Evolutionary conservation across 2,113 vertebrate species (phyloP).

Genomic region (Scatophagus argus): DNA sequence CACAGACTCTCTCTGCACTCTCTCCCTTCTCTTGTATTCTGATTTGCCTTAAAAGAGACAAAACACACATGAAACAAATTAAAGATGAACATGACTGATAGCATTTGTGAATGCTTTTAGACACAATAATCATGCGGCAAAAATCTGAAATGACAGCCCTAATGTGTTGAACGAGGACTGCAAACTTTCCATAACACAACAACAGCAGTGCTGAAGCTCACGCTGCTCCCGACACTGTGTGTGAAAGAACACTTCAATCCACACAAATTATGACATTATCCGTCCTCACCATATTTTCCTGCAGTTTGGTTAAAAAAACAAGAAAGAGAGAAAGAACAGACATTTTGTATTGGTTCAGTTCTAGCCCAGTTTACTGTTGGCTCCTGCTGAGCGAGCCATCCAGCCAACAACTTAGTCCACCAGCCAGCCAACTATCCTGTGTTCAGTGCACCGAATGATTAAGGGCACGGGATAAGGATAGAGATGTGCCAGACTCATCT

Average conservation of each 20-base stretch:
- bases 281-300: neutral
- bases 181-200: neutral
- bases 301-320: neutral
- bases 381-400: neutral
- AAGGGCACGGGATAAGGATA: constrained; percentile 50
- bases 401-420: constrained; percentile 23
- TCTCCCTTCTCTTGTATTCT: too few species aligned
- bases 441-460: constrained; percentile 43
- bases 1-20: too few species aligned
- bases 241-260: neutral
- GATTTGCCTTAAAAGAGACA: too few species aligned
- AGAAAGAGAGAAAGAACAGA: neutral
- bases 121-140: too few species aligned
- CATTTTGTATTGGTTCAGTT: neutral
- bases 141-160: too few species aligned
- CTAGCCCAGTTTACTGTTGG: constrained; percentile 7
- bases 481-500: constrained; percentile 47
- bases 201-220: neutral
- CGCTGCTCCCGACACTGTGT: neutral
- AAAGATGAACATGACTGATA: too few species aligned
- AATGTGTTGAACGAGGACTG: neutral
- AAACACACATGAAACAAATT: too few species aligned
- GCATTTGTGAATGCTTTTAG: too few species aligned
- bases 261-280: neutral
- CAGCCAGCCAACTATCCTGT: constrained; percentile 9